Conservation (phyloP, 2,113 vertebrate genomes). For the Entomyzon cyanotis region DNA sequence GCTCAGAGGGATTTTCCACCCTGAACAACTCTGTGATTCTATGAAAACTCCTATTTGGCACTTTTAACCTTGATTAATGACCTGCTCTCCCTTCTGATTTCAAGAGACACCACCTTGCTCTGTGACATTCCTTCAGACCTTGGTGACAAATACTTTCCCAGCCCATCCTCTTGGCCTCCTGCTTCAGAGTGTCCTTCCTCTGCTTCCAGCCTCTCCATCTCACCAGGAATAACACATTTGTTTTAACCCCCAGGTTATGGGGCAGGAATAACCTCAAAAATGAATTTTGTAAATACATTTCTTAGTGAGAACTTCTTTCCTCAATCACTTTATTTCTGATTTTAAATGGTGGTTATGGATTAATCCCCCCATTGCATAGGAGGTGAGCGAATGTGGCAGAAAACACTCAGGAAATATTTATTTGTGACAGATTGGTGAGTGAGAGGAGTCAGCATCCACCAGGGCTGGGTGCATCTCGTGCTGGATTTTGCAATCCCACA, state of each 20-base stretch:
- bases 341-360: background rate
- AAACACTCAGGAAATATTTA: constrained; percentile 3
- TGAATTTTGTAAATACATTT: background rate
- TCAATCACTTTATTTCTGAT: constrained; percentile 4
- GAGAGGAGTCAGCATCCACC: background rate
- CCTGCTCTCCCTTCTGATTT: background rate
- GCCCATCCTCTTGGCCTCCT: background rate
- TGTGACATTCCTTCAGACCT: background rate
- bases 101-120: background rate
- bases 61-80: background rate
- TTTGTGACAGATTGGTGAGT: background rate
- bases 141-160: background rate
- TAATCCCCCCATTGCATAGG: background rate
- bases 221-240: background rate
- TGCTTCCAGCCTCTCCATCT: background rate
- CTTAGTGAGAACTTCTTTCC: constrained; percentile 15
- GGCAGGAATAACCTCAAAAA: background rate
- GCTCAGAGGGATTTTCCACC: background rate
- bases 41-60: background rate
- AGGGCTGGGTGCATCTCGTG: background rate
- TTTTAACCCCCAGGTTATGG: background rate
- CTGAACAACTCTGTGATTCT: background rate
- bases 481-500: background rate
- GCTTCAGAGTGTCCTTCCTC: background rate
- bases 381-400: background rate